Evolutionary conservation across 2,113 vertebrate genomes (phyloP), one percentile per base, ranked within the genome.

Genomic region (Podarcis raffonei): DNA sequence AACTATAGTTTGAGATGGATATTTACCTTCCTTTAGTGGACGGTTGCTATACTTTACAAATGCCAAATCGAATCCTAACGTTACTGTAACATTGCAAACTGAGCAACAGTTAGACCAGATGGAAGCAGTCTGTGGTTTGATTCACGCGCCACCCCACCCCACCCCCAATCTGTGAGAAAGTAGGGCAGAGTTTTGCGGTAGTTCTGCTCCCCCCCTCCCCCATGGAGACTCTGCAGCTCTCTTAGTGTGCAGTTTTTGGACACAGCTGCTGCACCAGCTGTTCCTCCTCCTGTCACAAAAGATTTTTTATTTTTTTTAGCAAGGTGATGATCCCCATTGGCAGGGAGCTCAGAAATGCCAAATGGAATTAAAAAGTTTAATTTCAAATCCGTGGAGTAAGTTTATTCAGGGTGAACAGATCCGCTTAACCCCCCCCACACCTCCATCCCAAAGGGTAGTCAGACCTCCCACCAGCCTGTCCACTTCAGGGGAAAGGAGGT

Each of bases 221-320:
- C 0, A 16, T 82, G 84, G 91, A 92, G 91, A 81, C 90, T 35
- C 27, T 2, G 84, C 68, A 91, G 86, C 84, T 90, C 80, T 22
- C 80, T 92, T 87, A 91, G 87, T 9, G 88, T 75, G 25, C 90
- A 91, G 71, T 92, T 93, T 87, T 88, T 85, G 92, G 89, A 59
- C 86, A 71, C 94, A 94, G 95, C 94, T 95, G 95, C 92, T 27
- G 79, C 88, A 92, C 93, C 95, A 96, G 94, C 95, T 96, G 95
- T 95, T 95, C 87, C 88, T 0, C 4, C 84, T 9, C 83, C 0
- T 5, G 91, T 89, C 91, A 94, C 95, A 95, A 95, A 95, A 91
- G 89, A 87, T 57, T 48, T 37, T 68, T 53, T 80, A 42, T 65
- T 84, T 83, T 68, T 80, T 6, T 1, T 5, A 27, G 37, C 37